Base-by-base conservation (phyloP, 2,113 vertebrate genomes). In the Mesoclemmys tuberculata region DNA sequence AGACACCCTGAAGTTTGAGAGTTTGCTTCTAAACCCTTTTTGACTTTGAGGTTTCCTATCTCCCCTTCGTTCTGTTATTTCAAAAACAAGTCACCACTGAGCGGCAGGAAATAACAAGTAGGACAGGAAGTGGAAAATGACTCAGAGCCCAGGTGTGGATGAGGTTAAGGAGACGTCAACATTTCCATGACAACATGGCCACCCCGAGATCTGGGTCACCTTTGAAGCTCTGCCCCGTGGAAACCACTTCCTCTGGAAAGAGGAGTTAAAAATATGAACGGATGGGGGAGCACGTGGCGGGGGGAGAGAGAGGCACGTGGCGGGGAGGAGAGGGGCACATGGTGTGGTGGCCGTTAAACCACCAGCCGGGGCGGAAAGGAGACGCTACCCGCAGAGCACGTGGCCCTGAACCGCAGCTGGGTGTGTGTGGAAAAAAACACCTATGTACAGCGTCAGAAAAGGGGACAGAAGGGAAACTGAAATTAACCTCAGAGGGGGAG, bases 221-320 rank as follows among this genome's bases (percentile, higher is more conserved):
- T 75, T 98, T 92, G 98, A 61, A 97, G 97, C 94, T 97, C 75
- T 4, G 79, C 96, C 44, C 98, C 93, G 0, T 97, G 98, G 26
- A 96, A 98, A 80, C 98, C 98, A 38, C 98, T 97, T 98, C 98
- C 98, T 98, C 94, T 98, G 94, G 94, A 98, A 98, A 98, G 92
- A 78, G 38, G 87, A 89, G 94, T 94, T 97, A 97, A 95, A 98
- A 97, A 97, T 96, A 96, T 90, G 89, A 68, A 46, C 86, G 24
- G 86, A 94, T 96, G 88, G 2, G 51, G 55, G 26, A 97, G 92
- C 94, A 95, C 24, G 27, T 88, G 94, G 96, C 93, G 3, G 81
- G 79, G 44, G 79, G 78, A 51, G 54, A 61, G 16, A 29, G 35
- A 49, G 77, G 85, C 3, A 0, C 14, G 85, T 84, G 95, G 80